Evolutionary conservation across 1,140 invertebrate genomes (phyloP).

Genomic region (Achatina immaculata): DNA sequence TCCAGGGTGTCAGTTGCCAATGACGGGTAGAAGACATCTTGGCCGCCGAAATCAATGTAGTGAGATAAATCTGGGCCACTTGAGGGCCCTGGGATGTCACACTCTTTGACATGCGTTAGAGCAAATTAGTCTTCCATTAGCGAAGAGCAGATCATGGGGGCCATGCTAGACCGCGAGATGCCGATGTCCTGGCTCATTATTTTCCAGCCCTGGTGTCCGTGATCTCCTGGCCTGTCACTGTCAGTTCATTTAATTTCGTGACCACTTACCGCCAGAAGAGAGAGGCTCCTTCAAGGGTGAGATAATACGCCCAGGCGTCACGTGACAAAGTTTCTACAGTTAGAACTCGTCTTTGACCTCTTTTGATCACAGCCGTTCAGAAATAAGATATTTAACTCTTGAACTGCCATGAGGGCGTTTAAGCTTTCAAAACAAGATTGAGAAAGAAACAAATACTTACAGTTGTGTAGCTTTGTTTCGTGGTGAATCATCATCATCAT

Average conservation of each 20-base stretch:
- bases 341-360: no score
- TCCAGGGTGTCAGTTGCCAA: conserved; percentile 12
- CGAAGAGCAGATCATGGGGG: not conserved
- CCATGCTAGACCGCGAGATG: not conserved
- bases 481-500: no score
- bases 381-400: no score
- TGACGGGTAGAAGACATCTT: conserved; percentile 20
- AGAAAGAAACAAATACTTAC: no score
- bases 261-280: not conserved
- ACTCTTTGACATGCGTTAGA: conserved; percentile 21
- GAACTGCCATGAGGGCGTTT: no score
- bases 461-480: no score
- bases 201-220: not conserved
- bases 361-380: no score
- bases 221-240: not conserved
- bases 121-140: conserved; percentile 28
- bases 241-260: conserved; percentile 10
- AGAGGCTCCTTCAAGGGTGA: no score
- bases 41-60: conserved; percentile 21
- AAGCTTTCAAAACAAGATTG: no score
- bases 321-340: no score
- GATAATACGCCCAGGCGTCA: no score
- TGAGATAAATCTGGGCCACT: conserved; percentile 20
- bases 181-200: not conserved
- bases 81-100: not conserved